Percentiles rank a stretch among this genome's conserved stretches.
These are phyloP conservation scores for Epiblema foenella DNA, from an alignment of 2,888 invertebrate genomes.

Conservation along the genomic window DNA sequence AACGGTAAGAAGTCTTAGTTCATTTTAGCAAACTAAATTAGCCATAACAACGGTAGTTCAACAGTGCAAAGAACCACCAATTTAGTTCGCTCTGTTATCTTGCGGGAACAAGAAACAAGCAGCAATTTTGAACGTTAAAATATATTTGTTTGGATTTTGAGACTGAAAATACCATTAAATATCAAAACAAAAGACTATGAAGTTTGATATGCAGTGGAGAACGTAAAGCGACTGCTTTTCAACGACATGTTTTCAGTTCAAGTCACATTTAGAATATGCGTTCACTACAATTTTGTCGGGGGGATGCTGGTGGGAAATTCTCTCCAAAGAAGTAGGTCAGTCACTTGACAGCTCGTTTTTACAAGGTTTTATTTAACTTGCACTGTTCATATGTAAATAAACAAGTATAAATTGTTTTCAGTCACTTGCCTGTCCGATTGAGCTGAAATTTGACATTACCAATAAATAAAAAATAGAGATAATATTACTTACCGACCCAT, in stretches of 20 bases:
- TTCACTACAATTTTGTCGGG: no score
- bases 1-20: not conserved
- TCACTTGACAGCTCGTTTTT: no score
- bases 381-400: no score
- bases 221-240: not conserved
- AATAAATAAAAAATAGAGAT: no score
- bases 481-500: no score
- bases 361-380: no score
- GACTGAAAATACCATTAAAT: not conserved
- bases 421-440: no score
- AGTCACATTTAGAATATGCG: not conserved
- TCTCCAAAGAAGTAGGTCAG: no score
- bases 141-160: not conserved
- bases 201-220: not conserved
- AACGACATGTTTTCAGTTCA: not conserved
- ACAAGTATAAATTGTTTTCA: no score
- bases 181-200: not conserved
- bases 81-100: constrained; percentile 6
- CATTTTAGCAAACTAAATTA: not conserved
- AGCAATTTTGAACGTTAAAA: not conserved
- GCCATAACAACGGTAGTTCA: not conserved
- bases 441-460: no score
- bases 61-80: not conserved
- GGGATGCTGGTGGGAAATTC: no score
- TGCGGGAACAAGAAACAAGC: not conserved